Conservation (phyloP, 2,888 invertebrate species). For the Spodoptera picta region DNA sequence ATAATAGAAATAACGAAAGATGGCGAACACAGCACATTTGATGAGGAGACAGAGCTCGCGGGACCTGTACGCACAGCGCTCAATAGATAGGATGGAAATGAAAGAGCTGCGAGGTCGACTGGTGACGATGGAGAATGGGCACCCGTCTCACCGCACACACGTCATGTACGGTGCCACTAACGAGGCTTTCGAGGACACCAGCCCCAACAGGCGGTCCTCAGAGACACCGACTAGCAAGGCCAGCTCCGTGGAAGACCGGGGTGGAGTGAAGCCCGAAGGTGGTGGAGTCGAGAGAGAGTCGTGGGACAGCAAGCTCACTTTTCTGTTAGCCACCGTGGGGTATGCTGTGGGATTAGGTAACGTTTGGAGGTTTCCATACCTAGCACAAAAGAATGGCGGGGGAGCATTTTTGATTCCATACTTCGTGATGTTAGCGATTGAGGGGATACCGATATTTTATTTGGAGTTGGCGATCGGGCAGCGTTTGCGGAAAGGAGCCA, state of each 20-base stretch:
- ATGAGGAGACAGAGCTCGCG: constrained; percentile 96
- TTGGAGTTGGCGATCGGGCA: constrained; percentile 98
- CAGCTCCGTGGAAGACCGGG: constrained; percentile 90
- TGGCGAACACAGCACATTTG: constrained; percentile 97
- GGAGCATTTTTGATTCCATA: constrained; percentile 99
- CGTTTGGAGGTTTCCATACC: constrained; percentile 98
- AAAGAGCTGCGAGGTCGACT: constrained; percentile 95
- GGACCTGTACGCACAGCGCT: constrained; percentile 94
- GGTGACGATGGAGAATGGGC: constrained; percentile 92
- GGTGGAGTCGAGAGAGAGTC: constrained; percentile 94
- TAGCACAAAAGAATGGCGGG: constrained; percentile 98
- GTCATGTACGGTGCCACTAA: constrained; percentile 96
- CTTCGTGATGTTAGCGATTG: constrained; percentile 97
- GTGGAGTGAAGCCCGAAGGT: constrained; percentile 91
- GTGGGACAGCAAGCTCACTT: constrained; percentile 98
- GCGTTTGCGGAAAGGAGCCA: constrained; percentile 96
- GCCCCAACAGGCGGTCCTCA: constrained; percentile 79
- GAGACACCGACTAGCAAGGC: constrained; percentile 89
- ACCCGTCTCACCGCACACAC: constrained; percentile 79
- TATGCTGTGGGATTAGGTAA: constrained; percentile 98
- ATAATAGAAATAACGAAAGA: constrained; percentile 73
- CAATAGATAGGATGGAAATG: constrained; percentile 95
- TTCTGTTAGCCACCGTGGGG: constrained; percentile 97
- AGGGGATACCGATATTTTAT: constrained; percentile 98
- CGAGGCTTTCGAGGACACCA: constrained; percentile 91